Evolutionary conservation across 1,140 invertebrate genomes (phyloP), one percentile per base, ranked within the genome.

Genomic region (Periplaneta americana): DNA sequence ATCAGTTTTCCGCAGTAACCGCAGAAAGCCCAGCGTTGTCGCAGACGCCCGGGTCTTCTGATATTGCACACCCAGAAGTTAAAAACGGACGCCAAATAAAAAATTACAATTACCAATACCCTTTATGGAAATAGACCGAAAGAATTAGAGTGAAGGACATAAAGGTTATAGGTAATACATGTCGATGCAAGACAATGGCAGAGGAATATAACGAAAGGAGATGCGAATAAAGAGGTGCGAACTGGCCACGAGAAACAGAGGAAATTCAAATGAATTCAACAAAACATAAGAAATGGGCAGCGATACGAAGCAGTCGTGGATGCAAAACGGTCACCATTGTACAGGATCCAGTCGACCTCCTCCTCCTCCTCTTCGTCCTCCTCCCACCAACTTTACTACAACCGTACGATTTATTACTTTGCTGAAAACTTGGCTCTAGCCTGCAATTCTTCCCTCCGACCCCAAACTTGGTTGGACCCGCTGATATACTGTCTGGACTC

Each of bases 351-450:
- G 5, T 57, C 22, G 13, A 8, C 34, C 75, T 11, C 34, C 75
- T 15, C 31, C 31, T 33, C 34, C 75, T 57, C 48, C 4, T 4
- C 4, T n/a, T 57, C 13, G 13, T 57, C 39, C 39, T 57, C n/a
- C 66, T n/a, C 74, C n/a, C 31, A 18, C 75, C 34, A 33, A 22
- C 48, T 57, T n/a, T 57, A 17, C 17, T n/a, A 57, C 31, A 75
- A 11, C 75, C 8, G 80, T 81, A 83, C 79, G 78, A 87, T 87
- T 87, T 87, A 86, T 86, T 85, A 82, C 85, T 82, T 82, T 85
- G 85, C 85, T 85, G 86, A 87, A 86, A 86, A 85, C 85, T 35
- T 35, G 75, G 75, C 13, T 35, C 75, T 35, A n/a, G 31, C 13
- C 75, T n/a, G 17, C 75, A 34, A 33, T 35, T 34, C 75, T 35